phyloP scores from a whole-genome alignment of 2,113 vertebrate genomes.

The Clupea harengus region DNA sequence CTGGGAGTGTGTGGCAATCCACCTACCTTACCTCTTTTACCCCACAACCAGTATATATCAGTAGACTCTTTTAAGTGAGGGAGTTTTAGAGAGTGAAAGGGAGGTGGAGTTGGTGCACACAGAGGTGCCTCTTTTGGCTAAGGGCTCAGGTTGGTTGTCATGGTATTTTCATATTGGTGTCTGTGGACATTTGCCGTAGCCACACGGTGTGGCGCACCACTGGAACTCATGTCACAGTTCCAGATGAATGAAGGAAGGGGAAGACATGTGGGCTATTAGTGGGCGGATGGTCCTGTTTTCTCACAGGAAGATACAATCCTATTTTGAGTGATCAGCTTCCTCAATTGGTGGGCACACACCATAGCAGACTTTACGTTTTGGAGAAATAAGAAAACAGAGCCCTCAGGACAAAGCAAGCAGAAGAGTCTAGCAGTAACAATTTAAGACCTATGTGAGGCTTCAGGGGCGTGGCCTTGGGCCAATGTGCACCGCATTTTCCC shows the following conservation, averaged over 20 bases:
- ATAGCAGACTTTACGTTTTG: not conserved
- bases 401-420: not conserved
- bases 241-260: not conserved
- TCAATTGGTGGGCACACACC: not conserved
- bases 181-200: slow-evolving; percentile 32
- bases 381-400: not conserved
- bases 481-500: not conserved
- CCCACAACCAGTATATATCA: not conserved
- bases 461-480: not conserved
- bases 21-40: not conserved
- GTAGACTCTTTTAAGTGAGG: not conserved
- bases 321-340: not conserved
- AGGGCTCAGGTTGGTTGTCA: not conserved
- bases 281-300: not conserved
- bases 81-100: not conserved
- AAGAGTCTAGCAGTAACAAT: not conserved
- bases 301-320: not conserved
- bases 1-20: not conserved
- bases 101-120: not conserved
- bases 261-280: not conserved
- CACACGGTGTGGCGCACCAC: slow-evolving; percentile 26
- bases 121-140: not conserved
- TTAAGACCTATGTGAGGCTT: not conserved
- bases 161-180: slow-evolving; percentile 25
- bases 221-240: not conserved